Conservation (phyloP, 1,140 invertebrate species). For the Drosophila repleta region DNA sequence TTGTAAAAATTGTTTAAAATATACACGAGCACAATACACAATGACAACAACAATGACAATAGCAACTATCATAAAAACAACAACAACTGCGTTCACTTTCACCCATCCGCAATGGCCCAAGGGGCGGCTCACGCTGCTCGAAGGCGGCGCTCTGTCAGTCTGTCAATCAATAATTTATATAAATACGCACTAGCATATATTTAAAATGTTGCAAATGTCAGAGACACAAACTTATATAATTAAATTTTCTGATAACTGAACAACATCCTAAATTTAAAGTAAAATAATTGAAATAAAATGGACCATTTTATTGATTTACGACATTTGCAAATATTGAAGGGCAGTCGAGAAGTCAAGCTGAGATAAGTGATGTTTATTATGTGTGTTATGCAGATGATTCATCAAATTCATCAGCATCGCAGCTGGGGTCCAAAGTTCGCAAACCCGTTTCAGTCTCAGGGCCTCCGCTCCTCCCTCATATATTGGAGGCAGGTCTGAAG, state of each 20-base stretch:
- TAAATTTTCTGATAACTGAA: too few species aligned
- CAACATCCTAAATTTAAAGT: too few species aligned
- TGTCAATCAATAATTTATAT: constrained; percentile 62
- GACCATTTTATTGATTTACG: too few species aligned
- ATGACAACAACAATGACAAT: constrained; percentile 19
- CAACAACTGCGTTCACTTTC: constrained; percentile 57
- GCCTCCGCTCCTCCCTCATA: not conserved
- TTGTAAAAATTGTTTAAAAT: constrained; percentile 49
- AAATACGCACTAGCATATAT: constrained; percentile 3
- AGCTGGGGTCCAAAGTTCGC: constrained; percentile 23
- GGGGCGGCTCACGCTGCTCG: constrained; percentile 7
- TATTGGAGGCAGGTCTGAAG: not conserved
- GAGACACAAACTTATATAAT: not conserved
- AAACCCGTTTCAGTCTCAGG: constrained; percentile 30
- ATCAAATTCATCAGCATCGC: not conserved
- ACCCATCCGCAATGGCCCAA: constrained; percentile 43
- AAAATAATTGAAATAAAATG: too few species aligned
- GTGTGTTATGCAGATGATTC: constrained; percentile 4
- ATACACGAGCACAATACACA: constrained; percentile 27
- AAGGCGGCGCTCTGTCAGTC: constrained; percentile 13
- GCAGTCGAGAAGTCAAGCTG: constrained; percentile 2
- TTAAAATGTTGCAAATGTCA: constrained; percentile 16
- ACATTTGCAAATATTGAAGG: not conserved
- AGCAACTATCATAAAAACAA: constrained; percentile 14
- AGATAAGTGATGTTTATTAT: constrained; percentile 4